Base-by-base conservation (phyloP, 2,888 invertebrate species). In the Saturnia pavonia region DNA sequence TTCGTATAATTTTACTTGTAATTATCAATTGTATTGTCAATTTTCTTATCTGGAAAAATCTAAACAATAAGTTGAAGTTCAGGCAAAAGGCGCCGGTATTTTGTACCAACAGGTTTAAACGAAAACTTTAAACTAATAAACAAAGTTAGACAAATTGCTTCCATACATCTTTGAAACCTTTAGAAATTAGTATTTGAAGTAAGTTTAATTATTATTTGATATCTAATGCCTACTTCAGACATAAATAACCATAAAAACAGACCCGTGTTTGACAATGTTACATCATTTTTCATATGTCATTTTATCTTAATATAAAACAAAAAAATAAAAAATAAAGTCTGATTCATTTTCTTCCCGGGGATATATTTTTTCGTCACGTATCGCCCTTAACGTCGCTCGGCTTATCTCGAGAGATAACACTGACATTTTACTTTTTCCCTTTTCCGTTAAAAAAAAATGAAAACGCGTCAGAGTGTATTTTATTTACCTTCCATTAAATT, bases 371-470 rank as follows among this genome's bases (percentile, higher is more conserved):
- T 80, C 77, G 82, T 82, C 82, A 82, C 84, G 81, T 80, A 76
- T 69, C 72, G 70, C 71, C 73, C 67, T 71, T 74, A 72, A 73
- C 74, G 80, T 78, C 81, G 77, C 75, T 71, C 45, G 60, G 76
- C 74, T 81, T 84, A 83, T 84, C 84, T 82, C 69, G 42, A 40
- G 70, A 75, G 82, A 82, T 82, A 82, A 83, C 78, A 79, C 74
- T 80, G 80, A 78, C 78, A 75, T 72, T 70, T 60, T 75, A 66
- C 73, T 63, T 75, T 77, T 71, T 74, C 71, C 69, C 72, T 72
- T 74, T 78, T 74, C 72, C 71, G 69, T 76, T 74, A 74, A 78
- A 60, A 60, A 60, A 81, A 79, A 74, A 75, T 71, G 69, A 72
- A 75, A 74, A 72, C 70, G 72, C 70, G 71, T 69, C 43, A 57